Conservation (phyloP, 92 coral and sea anemone species). For the Umimayanthus chanpuru region DNA sequence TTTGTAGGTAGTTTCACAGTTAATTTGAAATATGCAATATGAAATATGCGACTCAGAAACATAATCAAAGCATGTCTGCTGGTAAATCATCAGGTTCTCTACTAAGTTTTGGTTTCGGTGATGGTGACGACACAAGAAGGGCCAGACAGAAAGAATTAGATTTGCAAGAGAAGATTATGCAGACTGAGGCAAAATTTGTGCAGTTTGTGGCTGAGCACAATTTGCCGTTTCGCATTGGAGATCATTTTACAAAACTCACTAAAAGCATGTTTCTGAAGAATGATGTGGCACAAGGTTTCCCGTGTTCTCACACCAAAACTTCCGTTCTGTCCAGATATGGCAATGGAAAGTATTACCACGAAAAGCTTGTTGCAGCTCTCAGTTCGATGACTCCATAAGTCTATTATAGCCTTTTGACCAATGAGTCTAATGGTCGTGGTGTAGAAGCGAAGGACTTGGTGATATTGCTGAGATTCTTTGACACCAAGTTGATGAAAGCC, state of each 20-base stretch:
- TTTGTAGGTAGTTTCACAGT: no score
- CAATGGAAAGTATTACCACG: conserved; percentile 32
- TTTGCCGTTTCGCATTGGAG: conserved; percentile 36
- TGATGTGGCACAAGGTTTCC: conserved; percentile 41
- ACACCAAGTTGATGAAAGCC: conserved; percentile 15
- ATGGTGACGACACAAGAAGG: conserved; percentile 2
- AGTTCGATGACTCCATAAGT: conserved; percentile 13
- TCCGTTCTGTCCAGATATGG: conserved; percentile 37
- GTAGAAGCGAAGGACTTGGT: conserved; percentile 47
- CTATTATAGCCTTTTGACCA: conserved; percentile 29
- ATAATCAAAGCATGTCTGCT: no score
- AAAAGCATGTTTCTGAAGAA: conserved; percentile 36
- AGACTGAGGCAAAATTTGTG: conserved; percentile 42
- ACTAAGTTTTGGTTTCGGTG: no score
- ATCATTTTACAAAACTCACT: conserved; percentile 30
- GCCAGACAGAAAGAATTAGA: conserved; percentile 28
- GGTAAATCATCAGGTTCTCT: no score
- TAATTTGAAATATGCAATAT: no score
- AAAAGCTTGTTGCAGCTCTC: conserved; percentile 33
- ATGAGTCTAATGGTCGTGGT: conserved; percentile 38
- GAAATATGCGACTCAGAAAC: no score
- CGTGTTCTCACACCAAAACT: conserved; percentile 29
- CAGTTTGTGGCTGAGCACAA: conserved; percentile 42
- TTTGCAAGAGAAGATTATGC: conserved; percentile 26
- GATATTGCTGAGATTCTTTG: conserved; percentile 30